Conservation (phyloP, 1,140 invertebrate genomes). For the Tetramorium alpestre region DNA sequence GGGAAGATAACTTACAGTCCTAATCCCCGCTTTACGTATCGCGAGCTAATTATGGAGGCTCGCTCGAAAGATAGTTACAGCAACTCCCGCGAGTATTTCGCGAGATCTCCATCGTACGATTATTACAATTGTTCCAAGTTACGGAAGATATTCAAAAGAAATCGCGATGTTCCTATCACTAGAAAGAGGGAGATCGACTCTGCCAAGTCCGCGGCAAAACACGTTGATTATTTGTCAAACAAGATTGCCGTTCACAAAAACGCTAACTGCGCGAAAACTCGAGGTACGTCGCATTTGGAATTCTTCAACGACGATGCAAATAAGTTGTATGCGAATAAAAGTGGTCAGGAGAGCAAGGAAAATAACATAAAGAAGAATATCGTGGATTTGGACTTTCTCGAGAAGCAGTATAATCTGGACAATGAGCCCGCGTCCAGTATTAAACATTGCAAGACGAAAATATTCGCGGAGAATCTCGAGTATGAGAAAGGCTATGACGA, state of each 20-base stretch:
- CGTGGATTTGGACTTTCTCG: constrained; percentile 11
- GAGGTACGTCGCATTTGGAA: constrained; percentile 4
- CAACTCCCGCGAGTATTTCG: constrained; percentile 38
- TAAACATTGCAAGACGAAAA: constrained; percentile 25
- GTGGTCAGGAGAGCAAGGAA: constrained; percentile 37
- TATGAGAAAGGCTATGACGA: constrained; percentile 22
- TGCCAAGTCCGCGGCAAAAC: constrained; percentile 2
- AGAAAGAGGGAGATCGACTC: constrained; percentile 18
- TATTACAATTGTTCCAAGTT: constrained; percentile 66
- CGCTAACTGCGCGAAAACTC: neutral
- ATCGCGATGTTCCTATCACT: neutral
- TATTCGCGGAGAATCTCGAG: neutral
- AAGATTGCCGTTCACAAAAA: constrained; percentile 27
- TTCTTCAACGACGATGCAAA: constrained; percentile 32
- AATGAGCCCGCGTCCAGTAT: neutral
- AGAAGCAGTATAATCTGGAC: constrained; percentile 30
- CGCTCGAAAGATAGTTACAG: constrained; percentile 67
- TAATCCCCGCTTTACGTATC: constrained; percentile 82
- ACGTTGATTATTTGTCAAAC: neutral
- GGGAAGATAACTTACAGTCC: constrained; percentile 85
- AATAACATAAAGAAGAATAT: neutral
- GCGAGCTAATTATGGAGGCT: constrained; percentile 79
- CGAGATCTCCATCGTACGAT: constrained; percentile 57
- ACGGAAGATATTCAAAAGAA: constrained; percentile 56
- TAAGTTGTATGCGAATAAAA: constrained; percentile 53